These are phyloP conservation scores for Atta texana DNA, from an alignment of 1,140 invertebrate genomes.

Conservation along the genomic window DNA sequence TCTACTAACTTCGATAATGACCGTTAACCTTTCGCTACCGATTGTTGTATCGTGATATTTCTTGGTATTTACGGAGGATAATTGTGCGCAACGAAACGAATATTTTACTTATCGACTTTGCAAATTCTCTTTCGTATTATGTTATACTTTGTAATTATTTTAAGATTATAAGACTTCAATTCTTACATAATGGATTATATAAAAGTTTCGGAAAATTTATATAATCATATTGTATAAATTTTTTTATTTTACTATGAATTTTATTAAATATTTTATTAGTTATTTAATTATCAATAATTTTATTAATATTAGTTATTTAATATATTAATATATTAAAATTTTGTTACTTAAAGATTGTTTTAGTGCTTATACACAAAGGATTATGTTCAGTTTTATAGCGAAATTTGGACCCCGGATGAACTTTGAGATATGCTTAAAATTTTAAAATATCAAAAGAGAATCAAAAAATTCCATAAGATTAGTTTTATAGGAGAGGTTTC, in stretches of 20 bases:
- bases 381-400: no score
- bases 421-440: no score
- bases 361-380: not conserved
- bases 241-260: not conserved
- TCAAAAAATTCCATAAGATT: no score
- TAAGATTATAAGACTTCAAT: not conserved
- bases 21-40: constrained; percentile 21
- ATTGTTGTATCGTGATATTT: not conserved
- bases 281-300: not conserved
- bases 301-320: not conserved
- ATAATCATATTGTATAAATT: constrained; percentile 22
- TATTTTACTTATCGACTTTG: not conserved
- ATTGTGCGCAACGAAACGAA: not conserved
- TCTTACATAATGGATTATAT: not conserved
- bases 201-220: not conserved
- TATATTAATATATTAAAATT: not conserved
- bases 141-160: not conserved
- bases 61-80: not conserved
- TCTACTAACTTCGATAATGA: constrained; percentile 50
- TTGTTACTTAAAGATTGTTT: not conserved
- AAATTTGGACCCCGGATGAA: no score
- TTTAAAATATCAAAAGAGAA: no score
- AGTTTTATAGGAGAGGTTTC: no score
- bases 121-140: not conserved
- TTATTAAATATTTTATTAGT: not conserved